phyloP scores from a whole-genome alignment of 2,797 vertebrate species.

The Danionella dracula region DNA sequence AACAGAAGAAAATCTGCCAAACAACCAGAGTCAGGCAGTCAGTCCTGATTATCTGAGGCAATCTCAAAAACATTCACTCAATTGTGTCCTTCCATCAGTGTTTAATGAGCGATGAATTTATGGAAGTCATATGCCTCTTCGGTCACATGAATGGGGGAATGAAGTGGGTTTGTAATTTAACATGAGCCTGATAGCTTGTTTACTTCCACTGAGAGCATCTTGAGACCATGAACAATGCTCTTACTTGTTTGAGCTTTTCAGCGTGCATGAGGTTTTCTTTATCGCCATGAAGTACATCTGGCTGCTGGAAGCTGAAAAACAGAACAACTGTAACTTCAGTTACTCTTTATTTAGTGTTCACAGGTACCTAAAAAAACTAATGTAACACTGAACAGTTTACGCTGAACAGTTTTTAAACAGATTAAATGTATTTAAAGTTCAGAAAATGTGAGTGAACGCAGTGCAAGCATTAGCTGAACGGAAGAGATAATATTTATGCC shows the following conservation, averaged over 20 bases:
- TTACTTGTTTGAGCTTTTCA: slow-evolving; percentile 32
- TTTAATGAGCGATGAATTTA: slow-evolving; percentile 46
- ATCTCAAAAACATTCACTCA: slow-evolving; percentile 59
- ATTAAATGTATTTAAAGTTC: too few relatives aligned
- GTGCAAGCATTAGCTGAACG: too few relatives aligned
- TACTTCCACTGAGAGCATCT: slow-evolving; percentile 43
- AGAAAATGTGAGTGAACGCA: too few relatives aligned
- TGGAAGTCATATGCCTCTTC: slow-evolving; percentile 53
- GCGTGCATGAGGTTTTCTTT: slow-evolving; percentile 20
- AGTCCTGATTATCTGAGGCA: slow-evolving; percentile 59
- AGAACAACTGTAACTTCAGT: neutral
- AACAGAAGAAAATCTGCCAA: slow-evolving; percentile 46
- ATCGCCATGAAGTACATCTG: neutral
- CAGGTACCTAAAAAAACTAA: too few relatives aligned
- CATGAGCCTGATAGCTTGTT: slow-evolving; percentile 46
- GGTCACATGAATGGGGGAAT: slow-evolving; percentile 46
- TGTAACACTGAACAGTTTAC: too few relatives aligned
- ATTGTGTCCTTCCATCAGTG: slow-evolving; percentile 56
- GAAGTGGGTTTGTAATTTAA: slow-evolving; percentile 42
- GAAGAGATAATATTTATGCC: too few relatives aligned
- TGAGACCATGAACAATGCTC: slow-evolving; percentile 26
- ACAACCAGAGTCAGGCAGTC: slow-evolving; percentile 39
- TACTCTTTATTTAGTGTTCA: too few relatives aligned
- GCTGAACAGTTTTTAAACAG: too few relatives aligned
- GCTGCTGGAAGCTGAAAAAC: slow-evolving; percentile 2